Percentiles rank a stretch among this genome's conserved stretches.
These are phyloP conservation scores for Gisinianus flammeolus DNA, from an alignment of 2,888 invertebrate species.

Conservation along the genomic window DNA sequence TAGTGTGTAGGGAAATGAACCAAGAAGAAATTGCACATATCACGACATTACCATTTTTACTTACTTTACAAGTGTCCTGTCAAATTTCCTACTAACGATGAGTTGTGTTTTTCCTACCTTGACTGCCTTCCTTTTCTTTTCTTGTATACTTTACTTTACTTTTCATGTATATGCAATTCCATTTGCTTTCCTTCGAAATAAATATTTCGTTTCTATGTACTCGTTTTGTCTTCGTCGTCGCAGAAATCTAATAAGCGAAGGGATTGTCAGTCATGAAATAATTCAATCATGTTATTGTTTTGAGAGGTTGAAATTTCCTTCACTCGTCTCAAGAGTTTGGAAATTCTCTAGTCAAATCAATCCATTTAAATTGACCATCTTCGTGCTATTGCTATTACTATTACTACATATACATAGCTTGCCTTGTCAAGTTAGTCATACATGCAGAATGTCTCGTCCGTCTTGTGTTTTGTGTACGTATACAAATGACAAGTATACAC, in stretches of 20 bases:
- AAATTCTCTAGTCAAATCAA: background rate
- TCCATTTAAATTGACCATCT: background rate
- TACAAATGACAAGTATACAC: too few relatives aligned
- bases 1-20: background rate
- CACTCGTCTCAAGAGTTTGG: background rate
- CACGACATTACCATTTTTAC: constrained; percentile 10
- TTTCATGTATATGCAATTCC: too few relatives aligned
- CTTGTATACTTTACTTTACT: too few relatives aligned
- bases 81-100: background rate
- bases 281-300: background rate
- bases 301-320: background rate
- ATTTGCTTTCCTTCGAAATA: too few relatives aligned
- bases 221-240: background rate
- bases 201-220: background rate
- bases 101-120: background rate
- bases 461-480: too few relatives aligned
- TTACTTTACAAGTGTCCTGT: constrained; percentile 9
- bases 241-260: background rate
- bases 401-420: background rate
- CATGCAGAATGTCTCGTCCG: too few relatives aligned
- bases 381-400: background rate
- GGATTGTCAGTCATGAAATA: background rate
- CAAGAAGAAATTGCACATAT: background rate
- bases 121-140: background rate
- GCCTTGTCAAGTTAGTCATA: too few relatives aligned